Evolutionary conservation across 1,140 invertebrate genomes (phyloP).

Genomic region (Trichonephila inaurata): DNA sequence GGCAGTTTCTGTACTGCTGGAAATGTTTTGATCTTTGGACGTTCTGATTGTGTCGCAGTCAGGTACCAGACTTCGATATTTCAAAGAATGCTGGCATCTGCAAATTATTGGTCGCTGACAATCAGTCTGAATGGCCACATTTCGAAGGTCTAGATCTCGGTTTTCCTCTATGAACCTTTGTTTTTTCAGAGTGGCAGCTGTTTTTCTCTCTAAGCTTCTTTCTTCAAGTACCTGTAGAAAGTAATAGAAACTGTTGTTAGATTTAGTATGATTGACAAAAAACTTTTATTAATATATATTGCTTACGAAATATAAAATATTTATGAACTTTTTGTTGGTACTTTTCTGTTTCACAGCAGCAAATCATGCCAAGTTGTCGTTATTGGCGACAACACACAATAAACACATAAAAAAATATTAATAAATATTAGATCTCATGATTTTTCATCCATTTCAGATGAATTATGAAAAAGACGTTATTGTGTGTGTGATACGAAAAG

Average conservation of each 20-base stretch:
- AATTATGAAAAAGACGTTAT: no score
- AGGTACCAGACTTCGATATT: background rate
- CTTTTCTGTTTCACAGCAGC: no score
- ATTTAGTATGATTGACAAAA: background rate
- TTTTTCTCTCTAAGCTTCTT: slow-evolving; percentile 68
- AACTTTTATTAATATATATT: no score
- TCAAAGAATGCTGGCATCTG: slow-evolving; percentile 1
- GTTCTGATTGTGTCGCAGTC: slow-evolving; percentile 60
- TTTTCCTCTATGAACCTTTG: slow-evolving; percentile 48
- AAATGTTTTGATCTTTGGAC: slow-evolving; percentile 29
- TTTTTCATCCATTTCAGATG: no score
- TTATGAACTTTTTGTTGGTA: no score
- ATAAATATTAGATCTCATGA: no score
- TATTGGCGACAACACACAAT: no score
- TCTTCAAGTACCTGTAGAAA: slow-evolving; percentile 66
- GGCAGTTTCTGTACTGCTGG: slow-evolving; percentile 65
- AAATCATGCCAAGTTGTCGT: no score
- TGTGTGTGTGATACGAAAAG: no score
- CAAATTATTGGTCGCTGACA: slow-evolving; percentile 78
- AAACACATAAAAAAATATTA: no score
- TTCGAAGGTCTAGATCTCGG: slow-evolving; percentile 8
- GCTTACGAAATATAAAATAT: no score
- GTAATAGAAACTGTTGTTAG: background rate
- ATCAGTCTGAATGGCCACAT: slow-evolving; percentile 67
- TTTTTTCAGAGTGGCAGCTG: slow-evolving; percentile 36